Conservation (phyloP, 2,888 invertebrate genomes). For the Polietes domitor region DNA sequence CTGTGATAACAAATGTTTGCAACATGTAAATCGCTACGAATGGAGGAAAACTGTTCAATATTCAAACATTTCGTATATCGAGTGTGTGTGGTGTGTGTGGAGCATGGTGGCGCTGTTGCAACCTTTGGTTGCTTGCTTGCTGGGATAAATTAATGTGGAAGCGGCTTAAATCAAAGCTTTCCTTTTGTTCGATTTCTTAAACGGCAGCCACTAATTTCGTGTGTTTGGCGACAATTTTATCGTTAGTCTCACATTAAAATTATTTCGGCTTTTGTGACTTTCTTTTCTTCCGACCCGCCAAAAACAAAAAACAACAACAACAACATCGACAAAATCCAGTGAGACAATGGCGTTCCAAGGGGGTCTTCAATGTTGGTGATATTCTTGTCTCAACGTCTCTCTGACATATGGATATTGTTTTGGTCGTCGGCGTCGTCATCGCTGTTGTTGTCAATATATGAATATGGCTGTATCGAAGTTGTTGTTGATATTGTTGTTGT, state of each 20-base stretch:
- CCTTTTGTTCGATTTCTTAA: slow-evolving; percentile 38
- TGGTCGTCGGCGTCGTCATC: slow-evolving; percentile 54
- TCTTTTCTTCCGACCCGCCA: slow-evolving; percentile 46
- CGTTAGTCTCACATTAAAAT: slow-evolving; percentile 76
- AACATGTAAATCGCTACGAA: slow-evolving; percentile 64
- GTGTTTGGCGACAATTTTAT: slow-evolving; percentile 79
- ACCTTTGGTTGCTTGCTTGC: slow-evolving; percentile 69
- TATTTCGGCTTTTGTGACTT: slow-evolving; percentile 69
- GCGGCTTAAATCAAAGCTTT: slow-evolving; percentile 77
- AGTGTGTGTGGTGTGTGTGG: slow-evolving; percentile 36
- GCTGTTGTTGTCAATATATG: slow-evolving; percentile 10
- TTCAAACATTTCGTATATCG: slow-evolving; percentile 34
- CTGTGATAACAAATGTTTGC: slow-evolving; percentile 73
- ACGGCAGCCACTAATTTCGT: slow-evolving; percentile 70
- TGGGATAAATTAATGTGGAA: slow-evolving; percentile 73
- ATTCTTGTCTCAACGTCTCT: slow-evolving; percentile 72
- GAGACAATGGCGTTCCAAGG: slow-evolving; percentile 42
- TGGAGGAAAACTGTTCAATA: slow-evolving; percentile 22
- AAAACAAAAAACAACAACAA: too few species aligned
- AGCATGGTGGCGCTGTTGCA: slow-evolving; percentile 34
- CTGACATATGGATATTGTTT: slow-evolving; percentile 71
- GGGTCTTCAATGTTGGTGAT: slow-evolving; percentile 72
- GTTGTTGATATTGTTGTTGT: slow-evolving; percentile 36
- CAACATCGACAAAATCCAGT: not conserved
- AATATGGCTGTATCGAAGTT: not conserved